phyloP scores from a whole-genome alignment of 2,888 invertebrate genomes.

The Diplolepis rosae region DNA sequence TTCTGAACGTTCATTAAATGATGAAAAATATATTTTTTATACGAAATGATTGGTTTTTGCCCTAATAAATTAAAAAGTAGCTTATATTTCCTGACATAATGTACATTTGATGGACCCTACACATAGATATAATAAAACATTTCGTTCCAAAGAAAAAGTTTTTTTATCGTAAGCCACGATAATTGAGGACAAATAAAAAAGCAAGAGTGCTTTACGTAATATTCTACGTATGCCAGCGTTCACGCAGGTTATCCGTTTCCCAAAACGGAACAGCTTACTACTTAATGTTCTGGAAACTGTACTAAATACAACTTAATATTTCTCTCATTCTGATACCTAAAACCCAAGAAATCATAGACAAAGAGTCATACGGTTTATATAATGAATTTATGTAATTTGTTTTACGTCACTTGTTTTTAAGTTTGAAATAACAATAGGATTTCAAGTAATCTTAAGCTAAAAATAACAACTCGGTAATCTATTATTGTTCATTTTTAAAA shows the following conservation, averaged over 20 bases:
- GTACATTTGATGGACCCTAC: no score
- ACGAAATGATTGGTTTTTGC: no score
- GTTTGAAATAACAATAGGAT: neutral
- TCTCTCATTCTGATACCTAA: neutral
- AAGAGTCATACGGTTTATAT: slow-evolving; percentile 14
- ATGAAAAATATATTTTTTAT: no score
- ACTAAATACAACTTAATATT: neutral
- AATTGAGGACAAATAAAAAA: slow-evolving; percentile 22
- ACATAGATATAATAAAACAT: no score
- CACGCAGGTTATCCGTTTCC: slow-evolving; percentile 1
- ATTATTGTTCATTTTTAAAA: neutral
- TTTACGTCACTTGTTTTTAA: slow-evolving; percentile 23
- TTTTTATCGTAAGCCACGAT: slow-evolving; percentile 4
- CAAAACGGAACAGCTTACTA: neutral
- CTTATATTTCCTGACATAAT: no score
- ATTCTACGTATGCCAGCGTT: neutral
- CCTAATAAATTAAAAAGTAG: no score
- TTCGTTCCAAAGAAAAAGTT: no score
- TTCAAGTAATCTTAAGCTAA: neutral
- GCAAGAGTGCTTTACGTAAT: slow-evolving; percentile 6
- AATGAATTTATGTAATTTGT: slow-evolving; percentile 23
- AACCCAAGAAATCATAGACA: neutral
- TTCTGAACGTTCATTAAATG: no score
- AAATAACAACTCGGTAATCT: neutral
- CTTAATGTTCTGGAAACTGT: neutral